Evolutionary conservation across 2,797 vertebrate genomes (phyloP).

Genomic region (Rhinoraja longicauda): DNA sequence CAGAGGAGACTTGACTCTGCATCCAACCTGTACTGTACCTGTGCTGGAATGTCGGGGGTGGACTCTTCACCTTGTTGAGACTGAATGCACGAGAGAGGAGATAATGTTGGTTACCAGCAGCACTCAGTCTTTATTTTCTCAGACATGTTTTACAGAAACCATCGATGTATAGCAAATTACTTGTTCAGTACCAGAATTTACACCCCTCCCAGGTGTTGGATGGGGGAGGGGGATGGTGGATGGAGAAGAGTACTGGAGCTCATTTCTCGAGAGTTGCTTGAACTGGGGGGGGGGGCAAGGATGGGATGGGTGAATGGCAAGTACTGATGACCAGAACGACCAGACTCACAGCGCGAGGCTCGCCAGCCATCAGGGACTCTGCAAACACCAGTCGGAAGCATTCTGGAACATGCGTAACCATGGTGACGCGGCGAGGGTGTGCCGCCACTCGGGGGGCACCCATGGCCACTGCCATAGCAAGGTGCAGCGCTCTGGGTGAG

Average conservation of each 20-base stretch:
- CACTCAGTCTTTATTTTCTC: neutral
- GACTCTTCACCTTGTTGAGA: neutral
- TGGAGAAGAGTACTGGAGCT: conserved; percentile 47
- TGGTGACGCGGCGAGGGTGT: conserved; percentile 60
- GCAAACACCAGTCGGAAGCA: conserved; percentile 68
- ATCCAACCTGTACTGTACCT: neutral
- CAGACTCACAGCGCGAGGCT: neutral
- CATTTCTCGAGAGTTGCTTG: conserved; percentile 42
- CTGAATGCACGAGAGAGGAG: neutral
- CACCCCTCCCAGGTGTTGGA: too few species aligned
- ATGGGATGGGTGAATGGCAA: neutral
- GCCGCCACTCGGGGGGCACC: conserved; percentile 61
- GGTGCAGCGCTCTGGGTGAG: conserved; percentile 82
- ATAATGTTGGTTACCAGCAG: neutral
- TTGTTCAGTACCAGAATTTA: neutral
- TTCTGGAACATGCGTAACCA: conserved; percentile 82
- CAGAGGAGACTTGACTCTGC: neutral
- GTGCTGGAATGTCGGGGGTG: neutral
- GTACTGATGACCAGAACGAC: neutral
- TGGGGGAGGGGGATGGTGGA: too few species aligned
- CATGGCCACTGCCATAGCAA: conserved; percentile 86
- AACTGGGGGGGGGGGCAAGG: neutral
- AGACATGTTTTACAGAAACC: neutral
- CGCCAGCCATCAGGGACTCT: conserved; percentile 40
- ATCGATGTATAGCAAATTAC: too few species aligned